Percentiles rank a stretch among this genome's conserved stretches.
Conservation (phyloP, 2,797 vertebrate species). For the Peromyscus aztecus region DNA sequence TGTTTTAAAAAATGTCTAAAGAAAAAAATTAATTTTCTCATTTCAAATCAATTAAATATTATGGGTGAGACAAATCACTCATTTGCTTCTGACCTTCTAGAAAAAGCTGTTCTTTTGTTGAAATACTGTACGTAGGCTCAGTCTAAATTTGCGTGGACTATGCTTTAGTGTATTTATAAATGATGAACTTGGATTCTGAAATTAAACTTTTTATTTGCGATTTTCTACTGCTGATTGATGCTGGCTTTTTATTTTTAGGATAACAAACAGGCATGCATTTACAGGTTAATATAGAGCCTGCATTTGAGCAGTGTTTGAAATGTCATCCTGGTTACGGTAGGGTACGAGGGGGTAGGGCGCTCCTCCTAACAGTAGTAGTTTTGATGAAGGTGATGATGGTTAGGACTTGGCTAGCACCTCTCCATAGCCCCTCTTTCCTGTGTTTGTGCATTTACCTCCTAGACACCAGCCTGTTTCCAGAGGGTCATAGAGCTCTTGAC, state of each 20-base stretch:
- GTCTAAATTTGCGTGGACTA: slow-evolving; percentile 89
- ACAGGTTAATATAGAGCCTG: not conserved
- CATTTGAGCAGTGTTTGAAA: not conserved
- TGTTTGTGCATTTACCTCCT: too few relatives aligned
- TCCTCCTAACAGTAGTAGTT: rapidly evolving
- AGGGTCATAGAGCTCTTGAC: not conserved
- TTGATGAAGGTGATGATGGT: rapidly evolving
- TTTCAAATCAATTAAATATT: slow-evolving; percentile 82
- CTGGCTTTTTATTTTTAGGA: slow-evolving; percentile 81
- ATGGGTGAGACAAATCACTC: slow-evolving; percentile 82
- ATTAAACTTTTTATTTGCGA: slow-evolving; percentile 92
- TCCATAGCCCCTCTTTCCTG: too few relatives aligned
- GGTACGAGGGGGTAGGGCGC: too few relatives aligned
- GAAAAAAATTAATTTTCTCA: slow-evolving; percentile 71
- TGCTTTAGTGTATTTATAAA: slow-evolving; percentile 93
- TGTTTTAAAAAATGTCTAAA: slow-evolving; percentile 47
- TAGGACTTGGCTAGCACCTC: not conserved
- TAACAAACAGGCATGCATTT: not conserved
- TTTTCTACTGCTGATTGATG: slow-evolving; percentile 87
- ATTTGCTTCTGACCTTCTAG: slow-evolving; percentile 86
- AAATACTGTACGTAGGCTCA: slow-evolving; percentile 88
- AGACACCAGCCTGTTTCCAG: not conserved
- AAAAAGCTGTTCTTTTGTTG: slow-evolving; percentile 86
- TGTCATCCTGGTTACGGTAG: rapidly evolving
- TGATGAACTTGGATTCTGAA: slow-evolving; percentile 90